These are phyloP conservation scores for Chelonus formosanus DNA, from an alignment of 2,888 invertebrate genomes.

Conservation along the genomic window DNA sequence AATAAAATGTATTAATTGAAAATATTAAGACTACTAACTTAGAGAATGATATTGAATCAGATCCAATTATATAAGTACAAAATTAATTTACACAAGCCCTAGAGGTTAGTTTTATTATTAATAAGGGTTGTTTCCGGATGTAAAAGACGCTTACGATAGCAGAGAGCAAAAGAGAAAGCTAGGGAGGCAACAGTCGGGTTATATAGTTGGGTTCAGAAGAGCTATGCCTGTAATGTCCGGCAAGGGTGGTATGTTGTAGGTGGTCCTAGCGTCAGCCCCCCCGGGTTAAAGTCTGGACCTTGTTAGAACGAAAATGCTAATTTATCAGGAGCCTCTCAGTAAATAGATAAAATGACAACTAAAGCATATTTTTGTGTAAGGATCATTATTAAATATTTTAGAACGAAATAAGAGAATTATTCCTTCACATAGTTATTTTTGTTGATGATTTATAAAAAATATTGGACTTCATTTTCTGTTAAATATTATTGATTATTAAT, in stretches of 20 bases:
- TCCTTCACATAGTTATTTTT: too few relatives aligned
- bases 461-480: too few relatives aligned
- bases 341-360: too few relatives aligned
- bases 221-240: conserved; percentile 65
- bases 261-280: conserved; percentile 56
- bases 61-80: conserved; percentile 1
- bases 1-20: neutral
- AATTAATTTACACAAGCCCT: neutral
- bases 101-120: conserved; percentile 59
- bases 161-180: conserved; percentile 31
- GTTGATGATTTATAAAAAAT: too few relatives aligned
- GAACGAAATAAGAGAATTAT: too few relatives aligned
- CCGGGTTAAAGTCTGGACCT: conserved; percentile 62
- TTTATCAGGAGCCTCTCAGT: conserved; percentile 55
- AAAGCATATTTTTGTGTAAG: too few relatives aligned
- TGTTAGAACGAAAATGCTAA: conserved; percentile 65
- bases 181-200: conserved; percentile 15
- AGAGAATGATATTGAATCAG: neutral
- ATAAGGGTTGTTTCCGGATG: conserved; percentile 62
- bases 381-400: too few relatives aligned
- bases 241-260: conserved; percentile 61
- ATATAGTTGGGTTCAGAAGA: conserved; percentile 53
- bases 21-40: too few relatives aligned
- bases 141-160: conserved; percentile 17
- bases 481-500: too few relatives aligned